Evolutionary conservation across 2,888 invertebrate species (phyloP), one percentile per base, ranked within the genome.

Genomic region (Molorchus minor): DNA sequence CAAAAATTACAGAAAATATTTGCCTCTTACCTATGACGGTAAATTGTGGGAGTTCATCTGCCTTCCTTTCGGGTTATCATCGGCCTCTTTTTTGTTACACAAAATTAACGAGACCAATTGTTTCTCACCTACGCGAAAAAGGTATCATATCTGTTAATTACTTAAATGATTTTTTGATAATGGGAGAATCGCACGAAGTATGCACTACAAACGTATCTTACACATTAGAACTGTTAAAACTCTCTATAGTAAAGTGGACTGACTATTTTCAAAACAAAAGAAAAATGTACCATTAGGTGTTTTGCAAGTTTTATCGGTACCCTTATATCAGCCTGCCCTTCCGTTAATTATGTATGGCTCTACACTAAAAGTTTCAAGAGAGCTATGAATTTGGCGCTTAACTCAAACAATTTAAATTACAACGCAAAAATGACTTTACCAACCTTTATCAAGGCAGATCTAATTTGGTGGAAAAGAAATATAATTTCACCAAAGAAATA

Each of bases 1-100:
- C 5, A 12, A 17, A 19, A 13, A 19, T 5, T 35, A 46, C 12
- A 46, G 35, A 33, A 46, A 46, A 46, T 46, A 46, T 33, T 17
- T 46, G 13, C 30, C 33, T 19, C 35, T 46, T 33, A 4, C 1
- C 8, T 12, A 10, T 12, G 19, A 46, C 3, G 15, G n/a, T 12
- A 2, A 1, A 12, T 17, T 17, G 3, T n/a, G n/a, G 17, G 19
- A 46, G 12, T 33, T 33, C 13, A 17, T 19, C n/a, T 19, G 46
- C 33, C 12, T 46, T 7, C 33, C 46, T 1, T 46, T 46, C n/a
- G 46, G 33, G 7, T 46, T 46, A 8, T 4, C 46, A 17, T 46
- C 46, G 3, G 46, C 33, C n/a, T 33, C 46, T n/a, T n/a, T n/a
- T n/a, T n/a, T n/a, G n/a, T n/a, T n/a, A n/a, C n/a, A n/a, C n/a